Conservation (phyloP, 1,140 invertebrate genomes). For the Rhopalosiphum maidis region DNA sequence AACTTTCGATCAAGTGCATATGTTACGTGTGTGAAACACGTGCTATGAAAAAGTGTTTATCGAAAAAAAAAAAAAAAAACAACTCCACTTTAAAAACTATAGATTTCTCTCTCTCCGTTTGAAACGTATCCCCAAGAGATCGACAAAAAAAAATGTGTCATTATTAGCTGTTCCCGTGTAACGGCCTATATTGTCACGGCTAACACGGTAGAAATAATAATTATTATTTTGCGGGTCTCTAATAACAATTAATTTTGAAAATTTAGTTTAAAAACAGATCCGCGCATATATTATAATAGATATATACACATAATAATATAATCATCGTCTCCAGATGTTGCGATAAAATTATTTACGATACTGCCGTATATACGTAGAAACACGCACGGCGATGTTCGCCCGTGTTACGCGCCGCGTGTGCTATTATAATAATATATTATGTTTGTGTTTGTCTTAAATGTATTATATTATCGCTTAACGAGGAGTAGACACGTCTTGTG, state of each 20-base stretch:
- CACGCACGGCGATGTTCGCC: not conserved
- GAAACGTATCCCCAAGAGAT: not conserved
- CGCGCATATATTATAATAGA: not conserved
- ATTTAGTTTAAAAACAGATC: not conserved
- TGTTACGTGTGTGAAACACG: not conserved
- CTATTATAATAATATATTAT: not conserved
- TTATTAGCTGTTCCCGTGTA: not conserved
- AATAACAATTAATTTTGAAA: not conserved
- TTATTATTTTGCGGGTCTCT: not conserved
- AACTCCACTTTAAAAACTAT: not conserved
- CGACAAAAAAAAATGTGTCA: not conserved
- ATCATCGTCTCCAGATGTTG: not conserved
- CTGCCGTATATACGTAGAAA: not conserved
- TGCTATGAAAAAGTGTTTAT: not conserved
- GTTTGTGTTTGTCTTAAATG: not conserved
- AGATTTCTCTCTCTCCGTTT: not conserved
- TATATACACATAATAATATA: not conserved
- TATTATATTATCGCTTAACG: not conserved
- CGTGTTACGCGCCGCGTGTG: not conserved
- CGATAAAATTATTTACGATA: not conserved
- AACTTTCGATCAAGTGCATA: not conserved
- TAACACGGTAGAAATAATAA: not conserved
- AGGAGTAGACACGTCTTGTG: constrained; percentile 1
- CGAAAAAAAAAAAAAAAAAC: not conserved
- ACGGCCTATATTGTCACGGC: too few relatives aligned